A percentile compares a stretch with the other conserved stretches of the same genome.
Evolutionary conservation across 2,113 vertebrate species (phyloP).

Genomic region (Suncus etruscus): DNA sequence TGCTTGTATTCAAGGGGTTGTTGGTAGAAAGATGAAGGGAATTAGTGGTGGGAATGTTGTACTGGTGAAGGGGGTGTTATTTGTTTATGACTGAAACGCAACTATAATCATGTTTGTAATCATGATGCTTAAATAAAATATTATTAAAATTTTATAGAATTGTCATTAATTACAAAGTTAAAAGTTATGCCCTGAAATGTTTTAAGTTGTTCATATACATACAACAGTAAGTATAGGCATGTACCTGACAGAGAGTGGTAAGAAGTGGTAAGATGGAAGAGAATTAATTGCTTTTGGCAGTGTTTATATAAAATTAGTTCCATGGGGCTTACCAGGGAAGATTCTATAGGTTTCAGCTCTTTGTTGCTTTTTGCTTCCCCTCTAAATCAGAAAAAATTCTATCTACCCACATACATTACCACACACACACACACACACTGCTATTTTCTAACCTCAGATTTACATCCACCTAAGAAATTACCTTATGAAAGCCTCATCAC

Average conservation of each 20-base stretch:
- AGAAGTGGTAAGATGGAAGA: not conserved
- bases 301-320: not conserved
- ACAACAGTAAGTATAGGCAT: not conserved
- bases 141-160: no score
- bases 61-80: no score
- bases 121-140: no score
- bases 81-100: no score
- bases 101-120: no score
- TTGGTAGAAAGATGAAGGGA: no score
- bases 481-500: slow-evolving; percentile 67
- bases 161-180: no score
- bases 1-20: no score
- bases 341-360: not conserved
- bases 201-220: not conserved
- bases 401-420: no score
- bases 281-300: not conserved
- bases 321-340: not conserved
- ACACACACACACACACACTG: not conserved
- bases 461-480: slow-evolving; percentile 78
- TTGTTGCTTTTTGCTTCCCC: not conserved
- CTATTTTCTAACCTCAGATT: slow-evolving; percentile 76
- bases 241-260: not conserved
- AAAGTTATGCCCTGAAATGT: not conserved
- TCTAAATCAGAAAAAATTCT: slow-evolving; percentile 2
- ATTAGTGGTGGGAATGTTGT: no score